These are phyloP conservation scores for Marisa cornuarietis DNA, from an alignment of 1,140 invertebrate species.

Conservation along the genomic window DNA sequence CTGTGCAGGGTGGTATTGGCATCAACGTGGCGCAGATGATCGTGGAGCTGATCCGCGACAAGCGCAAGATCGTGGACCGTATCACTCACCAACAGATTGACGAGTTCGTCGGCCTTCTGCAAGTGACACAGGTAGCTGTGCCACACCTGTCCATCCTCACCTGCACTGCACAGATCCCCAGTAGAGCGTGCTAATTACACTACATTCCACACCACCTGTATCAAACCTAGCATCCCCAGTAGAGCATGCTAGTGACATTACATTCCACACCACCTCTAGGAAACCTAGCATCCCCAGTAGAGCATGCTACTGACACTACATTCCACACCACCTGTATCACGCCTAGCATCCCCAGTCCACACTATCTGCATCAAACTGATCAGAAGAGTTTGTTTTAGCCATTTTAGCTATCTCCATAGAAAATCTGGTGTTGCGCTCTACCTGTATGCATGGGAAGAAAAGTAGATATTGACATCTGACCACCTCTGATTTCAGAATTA, in stretches of 20 bases:
- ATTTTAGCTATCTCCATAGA: neutral
- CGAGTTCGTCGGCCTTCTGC: conserved; percentile 58
- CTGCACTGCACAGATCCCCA: no score
- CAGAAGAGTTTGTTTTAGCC: neutral
- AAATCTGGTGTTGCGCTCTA: no score
- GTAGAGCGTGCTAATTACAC: no score
- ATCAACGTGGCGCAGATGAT: conserved; percentile 66
- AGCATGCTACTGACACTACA: no score
- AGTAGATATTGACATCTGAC: no score
- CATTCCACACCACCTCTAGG: neutral
- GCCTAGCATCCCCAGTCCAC: neutral
- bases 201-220: neutral
- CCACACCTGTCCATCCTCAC: no score
- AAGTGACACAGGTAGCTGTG: conserved; percentile 56
- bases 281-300: no score
- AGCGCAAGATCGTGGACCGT: conserved; percentile 65
- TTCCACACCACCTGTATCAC: neutral
- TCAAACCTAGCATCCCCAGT: no score
- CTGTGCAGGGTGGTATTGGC: conserved; percentile 61
- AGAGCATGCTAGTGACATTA: no score
- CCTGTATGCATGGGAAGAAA: no score
- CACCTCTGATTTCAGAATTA: conserved; percentile 57
- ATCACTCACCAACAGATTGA: conserved; percentile 64
- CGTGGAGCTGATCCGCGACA: conserved; percentile 64
- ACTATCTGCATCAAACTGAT: neutral